Evolutionary conservation across 2,888 invertebrate species (phyloP).

Genomic region (Eilema griseolum): DNA sequence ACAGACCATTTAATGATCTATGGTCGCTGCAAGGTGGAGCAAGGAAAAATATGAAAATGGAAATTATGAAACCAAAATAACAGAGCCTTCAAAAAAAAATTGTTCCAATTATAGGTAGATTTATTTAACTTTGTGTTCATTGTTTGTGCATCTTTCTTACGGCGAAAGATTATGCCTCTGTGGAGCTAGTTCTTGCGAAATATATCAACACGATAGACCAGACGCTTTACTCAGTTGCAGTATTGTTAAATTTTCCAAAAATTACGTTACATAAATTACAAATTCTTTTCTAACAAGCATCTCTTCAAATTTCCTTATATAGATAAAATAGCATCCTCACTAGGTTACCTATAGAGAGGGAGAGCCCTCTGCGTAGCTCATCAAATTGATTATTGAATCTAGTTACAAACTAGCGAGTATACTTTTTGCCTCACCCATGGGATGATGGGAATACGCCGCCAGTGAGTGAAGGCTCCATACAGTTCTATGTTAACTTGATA

Average conservation of each 20-base stretch:
- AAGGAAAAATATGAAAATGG: too few species aligned
- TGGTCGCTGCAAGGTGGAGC: too few species aligned
- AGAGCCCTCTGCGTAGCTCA: slow-evolving; percentile 58
- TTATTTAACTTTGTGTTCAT: not conserved
- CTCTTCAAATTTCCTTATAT: not conserved
- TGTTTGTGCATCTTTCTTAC: not conserved
- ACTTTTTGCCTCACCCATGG: slow-evolving; percentile 65
- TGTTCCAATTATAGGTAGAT: too few species aligned
- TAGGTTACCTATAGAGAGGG: slow-evolving; percentile 49
- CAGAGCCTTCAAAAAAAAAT: not conserved
- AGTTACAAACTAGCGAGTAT: slow-evolving; percentile 80
- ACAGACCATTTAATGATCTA: too few species aligned
- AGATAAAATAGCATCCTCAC: slow-evolving; percentile 17
- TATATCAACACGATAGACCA: not conserved
- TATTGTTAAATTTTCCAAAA: too few species aligned
- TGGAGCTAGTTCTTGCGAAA: not conserved
- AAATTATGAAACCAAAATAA: too few species aligned
- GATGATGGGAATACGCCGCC: slow-evolving; percentile 34
- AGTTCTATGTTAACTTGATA: not conserved
- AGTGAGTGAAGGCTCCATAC: not conserved
- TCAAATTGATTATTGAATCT: slow-evolving; percentile 85
- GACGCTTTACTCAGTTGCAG: not conserved
- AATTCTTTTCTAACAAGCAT: not conserved
- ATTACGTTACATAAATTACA: not conserved
- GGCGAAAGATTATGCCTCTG: not conserved